A percentile compares a stretch with the other conserved stretches of the same genome.
Conservation (phyloP, 2,797 vertebrate species). For the Epinephelus coioides region DNA sequence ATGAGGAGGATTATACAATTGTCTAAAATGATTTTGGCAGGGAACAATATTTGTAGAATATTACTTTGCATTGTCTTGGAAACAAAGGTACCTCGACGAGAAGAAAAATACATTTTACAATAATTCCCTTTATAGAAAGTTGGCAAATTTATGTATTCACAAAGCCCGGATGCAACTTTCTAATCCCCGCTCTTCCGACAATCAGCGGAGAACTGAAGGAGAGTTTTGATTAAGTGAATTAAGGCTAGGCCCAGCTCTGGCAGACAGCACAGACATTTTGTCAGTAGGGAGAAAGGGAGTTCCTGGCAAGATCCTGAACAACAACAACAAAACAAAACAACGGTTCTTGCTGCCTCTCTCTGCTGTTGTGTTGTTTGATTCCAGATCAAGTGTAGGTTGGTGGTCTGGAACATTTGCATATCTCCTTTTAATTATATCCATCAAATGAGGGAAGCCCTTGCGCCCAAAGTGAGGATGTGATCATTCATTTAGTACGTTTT, state of each 20-base stretch:
- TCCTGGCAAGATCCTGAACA: constrained; percentile 56
- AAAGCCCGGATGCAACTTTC: constrained; percentile 52
- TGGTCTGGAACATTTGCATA: constrained; percentile 64
- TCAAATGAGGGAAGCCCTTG: constrained; percentile 36
- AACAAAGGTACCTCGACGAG: constrained; percentile 55
- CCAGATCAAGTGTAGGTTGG: constrained; percentile 53
- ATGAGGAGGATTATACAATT: constrained; percentile 70
- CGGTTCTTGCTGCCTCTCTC: constrained; percentile 35
- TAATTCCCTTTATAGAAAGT: constrained; percentile 68
- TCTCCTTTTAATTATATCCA: constrained; percentile 50
- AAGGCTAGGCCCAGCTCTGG: constrained; percentile 38
- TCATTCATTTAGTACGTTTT: constrained; percentile 50
- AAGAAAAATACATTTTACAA: constrained; percentile 49
- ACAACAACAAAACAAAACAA: constrained; percentile 43
- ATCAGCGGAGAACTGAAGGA: constrained; percentile 52
- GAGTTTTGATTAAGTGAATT: constrained; percentile 72
- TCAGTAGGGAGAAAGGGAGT: constrained; percentile 36
- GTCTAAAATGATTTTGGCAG: constrained; percentile 60
- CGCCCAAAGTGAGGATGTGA: constrained; percentile 44
- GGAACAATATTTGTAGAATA: constrained; percentile 59
- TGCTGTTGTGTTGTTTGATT: constrained; percentile 44
- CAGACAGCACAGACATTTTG: constrained; percentile 47
- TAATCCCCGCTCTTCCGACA: constrained; percentile 61
- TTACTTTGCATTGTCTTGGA: constrained; percentile 71
- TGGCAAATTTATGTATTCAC: constrained; percentile 59